Evolutionary conservation across 2,888 invertebrate genomes (phyloP).

Genomic region (Folsomia manolachei): DNA sequence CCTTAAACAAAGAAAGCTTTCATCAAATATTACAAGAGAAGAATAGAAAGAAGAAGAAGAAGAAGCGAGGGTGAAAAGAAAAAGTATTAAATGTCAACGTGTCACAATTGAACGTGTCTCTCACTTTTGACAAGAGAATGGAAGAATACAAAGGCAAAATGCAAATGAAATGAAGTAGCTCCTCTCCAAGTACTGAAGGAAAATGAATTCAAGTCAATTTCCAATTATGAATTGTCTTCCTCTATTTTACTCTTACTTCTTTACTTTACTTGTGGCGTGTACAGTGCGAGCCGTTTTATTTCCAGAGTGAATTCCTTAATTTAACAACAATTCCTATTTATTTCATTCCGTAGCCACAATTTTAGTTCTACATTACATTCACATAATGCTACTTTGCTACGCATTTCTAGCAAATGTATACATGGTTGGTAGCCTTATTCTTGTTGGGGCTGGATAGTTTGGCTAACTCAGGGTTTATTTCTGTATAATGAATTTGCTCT

Average conservation of each 20-base stretch:
- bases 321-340: no score
- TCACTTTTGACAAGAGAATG: neutral
- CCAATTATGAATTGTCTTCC: neutral
- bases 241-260: no score
- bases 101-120: neutral
- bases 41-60: no score
- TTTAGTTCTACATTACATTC: no score
- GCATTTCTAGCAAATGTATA: neutral
- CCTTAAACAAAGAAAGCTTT: slow-evolving; percentile 7
- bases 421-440: no score
- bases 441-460: neutral
- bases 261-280: no score
- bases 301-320: neutral
- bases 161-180: neutral
- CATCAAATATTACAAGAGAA: neutral
- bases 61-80: no score
- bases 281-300: no score
- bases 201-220: neutral
- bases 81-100: slow-evolving; percentile 9
- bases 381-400: no score
- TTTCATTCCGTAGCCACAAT: no score
- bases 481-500: slow-evolving; percentile 10
- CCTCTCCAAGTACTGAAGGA: neutral
- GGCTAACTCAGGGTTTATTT: neutral
- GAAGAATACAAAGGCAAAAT: neutral